phyloP scores from a whole-genome alignment of 92 coral and sea anemone genomes.

The Umimayanthus kanabou region DNA sequence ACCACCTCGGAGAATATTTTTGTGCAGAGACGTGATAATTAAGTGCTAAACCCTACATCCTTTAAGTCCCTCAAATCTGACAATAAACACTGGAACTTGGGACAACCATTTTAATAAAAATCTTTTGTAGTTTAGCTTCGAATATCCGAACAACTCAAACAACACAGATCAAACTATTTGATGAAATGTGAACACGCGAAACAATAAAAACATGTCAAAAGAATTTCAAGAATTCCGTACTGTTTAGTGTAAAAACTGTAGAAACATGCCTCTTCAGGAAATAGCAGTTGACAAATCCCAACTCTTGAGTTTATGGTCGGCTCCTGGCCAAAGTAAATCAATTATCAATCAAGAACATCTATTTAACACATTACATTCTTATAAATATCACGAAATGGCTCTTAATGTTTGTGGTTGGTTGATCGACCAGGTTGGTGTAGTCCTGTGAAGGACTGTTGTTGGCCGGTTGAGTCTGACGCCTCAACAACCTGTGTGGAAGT shows the following conservation, averaged over 20 bases:
- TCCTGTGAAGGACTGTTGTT: too few species aligned
- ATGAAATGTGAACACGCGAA: not conserved
- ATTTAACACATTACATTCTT: not conserved
- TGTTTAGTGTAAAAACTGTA: not conserved
- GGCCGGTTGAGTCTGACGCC: too few species aligned
- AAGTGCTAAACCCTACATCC: not conserved
- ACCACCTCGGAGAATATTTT: not conserved
- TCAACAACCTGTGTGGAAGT: too few species aligned
- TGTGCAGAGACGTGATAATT: not conserved
- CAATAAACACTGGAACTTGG: too few species aligned
- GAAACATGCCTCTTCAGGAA: not conserved
- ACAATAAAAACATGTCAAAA: too few species aligned
- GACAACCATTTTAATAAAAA: not conserved
- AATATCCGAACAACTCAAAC: not conserved
- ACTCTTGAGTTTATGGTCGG: not conserved
- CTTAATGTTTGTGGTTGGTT: too few species aligned
- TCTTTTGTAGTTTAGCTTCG: not conserved
- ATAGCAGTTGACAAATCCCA: not conserved
- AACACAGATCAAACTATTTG: not conserved
- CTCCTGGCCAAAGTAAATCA: not conserved
- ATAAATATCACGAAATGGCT: not conserved
- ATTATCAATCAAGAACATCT: not conserved
- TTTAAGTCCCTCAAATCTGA: not conserved
- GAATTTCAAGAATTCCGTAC: not conserved
- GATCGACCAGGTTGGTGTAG: too few species aligned